Evolutionary conservation across 2,113 vertebrate genomes (phyloP).

Genomic region (Etheostoma spectabile): DNA sequence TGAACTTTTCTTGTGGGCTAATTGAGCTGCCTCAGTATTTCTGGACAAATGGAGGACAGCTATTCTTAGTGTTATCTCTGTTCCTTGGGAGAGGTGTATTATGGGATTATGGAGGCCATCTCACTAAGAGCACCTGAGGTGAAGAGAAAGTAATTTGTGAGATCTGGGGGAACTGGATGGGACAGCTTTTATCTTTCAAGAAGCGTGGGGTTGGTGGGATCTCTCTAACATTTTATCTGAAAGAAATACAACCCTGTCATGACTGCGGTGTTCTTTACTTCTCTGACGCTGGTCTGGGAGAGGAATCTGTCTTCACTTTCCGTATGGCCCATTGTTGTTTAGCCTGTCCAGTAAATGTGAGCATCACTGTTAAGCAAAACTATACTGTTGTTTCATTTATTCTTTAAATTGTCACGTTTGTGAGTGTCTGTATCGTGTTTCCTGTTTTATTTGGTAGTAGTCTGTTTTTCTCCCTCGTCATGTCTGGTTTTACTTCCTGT

Average conservation of each 20-base stretch:
- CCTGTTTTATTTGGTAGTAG: no score
- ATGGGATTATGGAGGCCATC: constrained; percentile 29
- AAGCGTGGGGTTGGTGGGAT: neutral
- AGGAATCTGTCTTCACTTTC: neutral
- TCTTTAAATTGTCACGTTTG: neutral
- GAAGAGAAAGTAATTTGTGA: constrained; percentile 16
- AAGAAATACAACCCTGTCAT: neutral
- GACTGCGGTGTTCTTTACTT: neutral
- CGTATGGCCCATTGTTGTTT: neutral
- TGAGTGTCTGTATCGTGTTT: no score
- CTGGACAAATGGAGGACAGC: constrained; percentile 40
- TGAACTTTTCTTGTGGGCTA: constrained; percentile 19
- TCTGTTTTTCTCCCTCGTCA: no score
- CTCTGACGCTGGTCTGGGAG: neutral
- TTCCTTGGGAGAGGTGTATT: constrained; percentile 36
- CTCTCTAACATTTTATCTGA: neutral
- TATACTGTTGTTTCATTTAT: neutral
- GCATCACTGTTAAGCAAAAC: no score
- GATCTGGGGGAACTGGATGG: constrained; percentile 1
- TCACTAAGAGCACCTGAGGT: constrained; percentile 10
- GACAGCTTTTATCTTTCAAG: neutral
- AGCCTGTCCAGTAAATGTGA: neutral
- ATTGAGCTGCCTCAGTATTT: constrained; percentile 10
- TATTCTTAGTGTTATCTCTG: constrained; percentile 46
- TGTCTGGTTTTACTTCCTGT: no score